Evolutionary conservation across 1,140 invertebrate genomes (phyloP).

Genomic region (Brachionus koreanus): DNA sequence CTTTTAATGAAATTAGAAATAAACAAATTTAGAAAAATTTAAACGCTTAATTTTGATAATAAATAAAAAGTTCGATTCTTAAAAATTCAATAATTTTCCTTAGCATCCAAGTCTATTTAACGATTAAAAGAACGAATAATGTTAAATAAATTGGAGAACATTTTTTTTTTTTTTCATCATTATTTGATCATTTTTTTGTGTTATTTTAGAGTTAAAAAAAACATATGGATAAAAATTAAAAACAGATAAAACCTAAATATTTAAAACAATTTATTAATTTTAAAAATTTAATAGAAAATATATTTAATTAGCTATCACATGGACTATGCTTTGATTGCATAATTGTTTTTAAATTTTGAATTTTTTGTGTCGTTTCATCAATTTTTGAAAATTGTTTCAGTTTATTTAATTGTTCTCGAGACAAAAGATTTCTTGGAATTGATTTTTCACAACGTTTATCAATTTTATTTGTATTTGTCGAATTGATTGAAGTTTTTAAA

Average conservation of each 20-base stretch:
- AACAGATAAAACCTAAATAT: background rate
- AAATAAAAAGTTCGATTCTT: no score
- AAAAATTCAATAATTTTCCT: no score
- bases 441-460: background rate
- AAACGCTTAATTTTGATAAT: no score
- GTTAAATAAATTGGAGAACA: no score
- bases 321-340: background rate
- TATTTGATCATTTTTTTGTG: no score
- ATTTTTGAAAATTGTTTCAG: background rate
- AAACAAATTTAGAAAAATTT: no score
- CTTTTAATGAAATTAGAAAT: no score
- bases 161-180: no score
- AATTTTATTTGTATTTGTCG: background rate
- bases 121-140: no score
- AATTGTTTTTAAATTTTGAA: background rate
- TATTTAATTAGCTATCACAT: background rate
- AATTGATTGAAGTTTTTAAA: background rate
- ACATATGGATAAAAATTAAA: no score
- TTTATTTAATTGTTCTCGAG: background rate
- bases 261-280: background rate
- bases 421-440: background rate
- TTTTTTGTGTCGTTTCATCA: background rate
- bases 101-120: no score
- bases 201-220: no score
- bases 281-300: background rate